Base-by-base conservation (phyloP, 2,113 vertebrate genomes). In the Terrapene triunguis region DNA sequence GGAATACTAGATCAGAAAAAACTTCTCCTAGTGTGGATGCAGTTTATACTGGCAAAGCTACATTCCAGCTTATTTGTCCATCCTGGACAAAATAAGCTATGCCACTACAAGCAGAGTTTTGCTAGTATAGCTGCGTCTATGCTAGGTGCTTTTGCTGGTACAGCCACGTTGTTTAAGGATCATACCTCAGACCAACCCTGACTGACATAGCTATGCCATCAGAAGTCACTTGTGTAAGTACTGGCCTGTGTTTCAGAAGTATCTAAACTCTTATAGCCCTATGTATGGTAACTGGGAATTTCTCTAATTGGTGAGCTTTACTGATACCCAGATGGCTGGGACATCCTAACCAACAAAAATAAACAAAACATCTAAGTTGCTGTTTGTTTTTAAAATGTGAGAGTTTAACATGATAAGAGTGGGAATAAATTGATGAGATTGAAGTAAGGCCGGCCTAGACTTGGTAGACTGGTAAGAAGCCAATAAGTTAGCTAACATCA, bases 401-500 rank as follows among this genome's bases (percentile, higher is more conserved):
- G 3, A 79, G 8, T 82, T 76, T 2, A 35, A 84, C 1, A 22
- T 4, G 13, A 6, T 10, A 29, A 78, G 11, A 69, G 81, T 59
- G 27, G 88, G 9, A 76, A 92, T 59, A 76, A 44, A 7, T 1
- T 76, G 29, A 59, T 80, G 48, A 85, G 81, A 11, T 4, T 57
- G 57, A 85, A 87, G 16, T 10, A 24, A 82, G 12, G 54, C 1
- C 57, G 59, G 53, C 69, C 84, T 8, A 54, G 27, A 81, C 0
- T 0, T 53, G 80, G 44, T 48, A 82, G 35, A n/a, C 35, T 19
- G 11, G 38, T 84, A 53, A 89, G 76, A 93, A 91, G 84, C 14
- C 44, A 94, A 13, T 76, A 87, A 50, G 25, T 82, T 62, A 53
- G 21, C n/a, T 74, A 27, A 3, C 0, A 0, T 16, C 81, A n/a